Evolutionary conservation across 2,113 vertebrate genomes (phyloP), one percentile per base, ranked within the genome.

Genomic region (Onychostruthus taczanowskii): DNA sequence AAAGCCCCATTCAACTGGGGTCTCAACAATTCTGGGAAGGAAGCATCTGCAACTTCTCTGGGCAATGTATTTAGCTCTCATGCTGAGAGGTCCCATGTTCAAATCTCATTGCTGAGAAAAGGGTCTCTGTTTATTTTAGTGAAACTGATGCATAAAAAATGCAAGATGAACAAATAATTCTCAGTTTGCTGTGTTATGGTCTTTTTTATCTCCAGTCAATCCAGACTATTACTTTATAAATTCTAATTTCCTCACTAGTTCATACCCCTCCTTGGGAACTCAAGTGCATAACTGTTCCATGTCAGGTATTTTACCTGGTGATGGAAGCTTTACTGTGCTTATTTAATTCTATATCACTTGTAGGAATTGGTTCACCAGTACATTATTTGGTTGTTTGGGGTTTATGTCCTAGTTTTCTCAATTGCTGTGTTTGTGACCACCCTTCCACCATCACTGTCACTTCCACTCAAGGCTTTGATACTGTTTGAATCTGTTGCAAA

Each of bases 1-100:
- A 84, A 66, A 84, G 28, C 8, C 8, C 13, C 8, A 6, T 84
- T 41, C 35, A 26, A 11, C 10, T 3, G 3, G 2, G 13, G 16
- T 55, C 79, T 43, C n/a, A 61, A 21, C n/a, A 39, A 0, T 69
- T 66, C 19, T 0, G 0, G 10, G 10, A 39, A 33, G 37, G 21
- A 21, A 64, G 3, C 23, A 74, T 14, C 13, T 18, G 7, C 31
- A 28, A 2, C 2, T 68, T 73, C 33, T 78, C n/a, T 39, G 17
- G 23, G 30, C 23, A 46, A 12, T n/a, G 4, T 19, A 27, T 73
- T 84, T 76, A 64, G n/a, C 19, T 64, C 24, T 10, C 16, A 4
- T 11, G 9, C 2, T 50, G 50, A 74, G 23, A 84, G 70, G 10
- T 64, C 28, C 6, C 15, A 6, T 33, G 15, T 49, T 80, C 63